Evolutionary conservation across 2,797 vertebrate genomes (phyloP).

Genomic region (Pipistrellus pygmaeus): DNA sequence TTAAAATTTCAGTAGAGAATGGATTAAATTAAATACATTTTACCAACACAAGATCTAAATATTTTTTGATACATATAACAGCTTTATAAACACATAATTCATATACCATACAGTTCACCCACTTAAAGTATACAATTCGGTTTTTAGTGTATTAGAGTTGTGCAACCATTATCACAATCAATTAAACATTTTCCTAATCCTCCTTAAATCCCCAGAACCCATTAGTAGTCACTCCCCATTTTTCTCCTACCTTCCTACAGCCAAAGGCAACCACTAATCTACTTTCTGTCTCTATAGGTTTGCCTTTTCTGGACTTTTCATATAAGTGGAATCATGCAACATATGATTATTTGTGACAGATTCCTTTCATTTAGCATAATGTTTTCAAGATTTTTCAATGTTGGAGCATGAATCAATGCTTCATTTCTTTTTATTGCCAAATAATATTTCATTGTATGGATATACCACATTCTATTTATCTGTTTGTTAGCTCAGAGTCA

Average conservation of each 20-base stretch:
- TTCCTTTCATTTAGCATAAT: not conserved
- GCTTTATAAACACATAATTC: constrained; percentile 43
- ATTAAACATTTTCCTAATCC: constrained; percentile 29
- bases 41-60: not conserved
- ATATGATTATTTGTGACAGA: not conserved
- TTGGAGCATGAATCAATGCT: not conserved
- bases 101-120: not conserved
- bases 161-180: not conserved
- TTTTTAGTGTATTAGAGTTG: constrained; percentile 31
- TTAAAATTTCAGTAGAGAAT: constrained; percentile 24
- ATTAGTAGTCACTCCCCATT: not conserved
- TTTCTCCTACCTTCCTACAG: not conserved
- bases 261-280: not conserved
- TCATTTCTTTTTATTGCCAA: constrained; percentile 18
- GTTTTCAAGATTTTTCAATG: constrained; percentile 28
- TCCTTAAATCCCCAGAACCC: not conserved
- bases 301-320: not conserved
- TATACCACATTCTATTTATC: not conserved
- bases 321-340: not conserved
- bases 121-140: constrained; percentile 37
- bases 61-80: not conserved
- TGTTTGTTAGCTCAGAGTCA: not conserved
- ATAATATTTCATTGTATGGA: constrained; percentile 38
- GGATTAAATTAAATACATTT: constrained; percentile 1
- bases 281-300: not conserved